A percentile compares a stretch with the other conserved stretches of the same genome.
These are phyloP conservation scores for Drosophila eohydei DNA, from an alignment of 2,888 invertebrate species.

Conservation along the genomic window DNA sequence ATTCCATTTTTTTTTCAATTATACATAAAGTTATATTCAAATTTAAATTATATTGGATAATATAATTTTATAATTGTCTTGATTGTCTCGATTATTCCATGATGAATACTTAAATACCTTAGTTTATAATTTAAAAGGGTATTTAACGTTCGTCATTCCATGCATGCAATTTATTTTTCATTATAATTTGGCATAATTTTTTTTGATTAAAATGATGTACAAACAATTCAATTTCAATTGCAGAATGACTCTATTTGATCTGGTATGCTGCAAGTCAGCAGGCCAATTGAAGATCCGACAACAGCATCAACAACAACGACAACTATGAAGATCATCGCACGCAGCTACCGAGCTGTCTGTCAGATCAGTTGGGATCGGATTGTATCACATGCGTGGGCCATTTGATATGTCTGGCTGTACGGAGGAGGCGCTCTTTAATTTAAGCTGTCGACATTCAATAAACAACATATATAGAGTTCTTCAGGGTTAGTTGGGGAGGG, in stretches of 20 bases:
- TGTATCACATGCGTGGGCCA: slow-evolving; percentile 51
- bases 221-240: slow-evolving; percentile 63
- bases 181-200: slow-evolving; percentile 49
- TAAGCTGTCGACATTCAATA: slow-evolving; percentile 50
- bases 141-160: slow-evolving; percentile 4
- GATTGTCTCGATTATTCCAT: too few relatives aligned
- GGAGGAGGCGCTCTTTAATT: slow-evolving; percentile 44
- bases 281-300: slow-evolving; percentile 42
- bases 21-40: too few relatives aligned
- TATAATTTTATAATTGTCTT: too few relatives aligned
- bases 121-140: slow-evolving; percentile 7
- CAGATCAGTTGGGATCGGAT: slow-evolving; percentile 24
- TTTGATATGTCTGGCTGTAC: slow-evolving; percentile 28
- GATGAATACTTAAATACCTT: too few relatives aligned
- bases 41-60: too few relatives aligned
- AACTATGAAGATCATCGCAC: slow-evolving; percentile 30
- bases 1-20: too few relatives aligned
- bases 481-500: slow-evolving; percentile 6
- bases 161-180: neutral
- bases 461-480: slow-evolving; percentile 8
- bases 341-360: slow-evolving; percentile 37
- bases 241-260: slow-evolving; percentile 23
- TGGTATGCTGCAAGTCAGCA: slow-evolving; percentile 21
- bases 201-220: slow-evolving; percentile 47
- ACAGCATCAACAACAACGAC: slow-evolving; percentile 13